Base-by-base conservation (phyloP, 2,797 vertebrate genomes). In the Heterohyrax brucei region DNA sequence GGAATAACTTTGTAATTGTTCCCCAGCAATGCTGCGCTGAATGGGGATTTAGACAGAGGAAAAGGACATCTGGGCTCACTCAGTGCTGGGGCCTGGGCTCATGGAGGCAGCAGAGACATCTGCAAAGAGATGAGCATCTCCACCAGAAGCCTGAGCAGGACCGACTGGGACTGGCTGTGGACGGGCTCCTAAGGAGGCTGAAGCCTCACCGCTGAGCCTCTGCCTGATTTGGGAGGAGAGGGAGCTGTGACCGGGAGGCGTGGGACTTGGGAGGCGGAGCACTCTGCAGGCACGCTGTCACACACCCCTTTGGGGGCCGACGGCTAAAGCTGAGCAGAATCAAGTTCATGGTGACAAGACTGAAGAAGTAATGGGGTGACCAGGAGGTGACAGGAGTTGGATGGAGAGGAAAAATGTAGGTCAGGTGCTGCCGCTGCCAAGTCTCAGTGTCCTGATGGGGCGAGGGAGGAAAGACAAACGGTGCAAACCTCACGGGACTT, bases 371-470 rank as follows among this genome's bases (percentile, higher is more conserved):
- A 62, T 26, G 44, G 39, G 7, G 18, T 3, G 4, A 5, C 5
- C 2, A 10, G 3, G 21, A 66, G 1, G 9, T 7, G 2, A 1
- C 4, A 1, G 28, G 19, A 10, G 1, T 39, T 0, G 5, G 21
- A 7, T 1, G 2, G 24, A 24, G 79, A 44, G 12, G n/a, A 2
- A 46, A 59, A 8, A 26, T 3, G 39, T 16, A 62, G 39, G 7
- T 24, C 9, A 2, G 5, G 3, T 0, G 9, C 22, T 0, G 80
- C 53, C 18, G 16, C 13, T 26, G 3, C 26, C 1, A 18, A 73
- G 9, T 12, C 19, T 0, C 8, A 48, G 50, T 10, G 0, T 7
- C 22, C 0, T 3, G 0, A 9, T 0, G 0, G 9, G 24, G 16
- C n/a, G 16, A 13, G 8, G 0, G 53, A 24, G 21, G 1, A 16